Evolutionary conservation across 2,113 vertebrate species (phyloP), one percentile per base, ranked within the genome.

Genomic region (Protomyctophum bolini): DNA sequence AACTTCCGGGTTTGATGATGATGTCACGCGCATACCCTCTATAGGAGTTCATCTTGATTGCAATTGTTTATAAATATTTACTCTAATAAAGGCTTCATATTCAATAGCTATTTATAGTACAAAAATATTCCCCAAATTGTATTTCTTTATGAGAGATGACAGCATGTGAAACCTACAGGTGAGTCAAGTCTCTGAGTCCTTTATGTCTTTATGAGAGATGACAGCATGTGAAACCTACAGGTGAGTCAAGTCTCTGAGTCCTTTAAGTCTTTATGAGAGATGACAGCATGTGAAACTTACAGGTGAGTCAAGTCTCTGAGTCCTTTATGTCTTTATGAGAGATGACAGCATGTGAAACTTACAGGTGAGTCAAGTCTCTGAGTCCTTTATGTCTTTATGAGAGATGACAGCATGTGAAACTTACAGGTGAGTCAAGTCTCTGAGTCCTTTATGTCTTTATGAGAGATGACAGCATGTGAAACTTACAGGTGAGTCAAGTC

Each of bases 401-500:
- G 15, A 6, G 2, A 78, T 68, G 15, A 68, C 6, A 50, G 68
- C 45, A 33, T 15, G n/a, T 29, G 61, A 58, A 80, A 95, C 96
- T 90, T 95, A 99, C 98, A 99, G 93, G 83, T 99, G 97, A 84
- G 96, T 98, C 91, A 98, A 86, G 81, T 98, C 96, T 70, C 95
- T 94, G 68, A 98, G 96, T 84, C 97, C 97, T 91, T 21, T 21
- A 21, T 21, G 21, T 21, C 21, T 21, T 21, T 15, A 9, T 52
- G 1, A 76, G 15, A 6, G 2, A 78, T 68, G 15, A 68, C 6
- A 50, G 66, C 45, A 33, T 15, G n/a, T 29, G 61, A 58, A 80
- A 95, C 96, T 90, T 95, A 99, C 98, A 99, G 93, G 83, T 99
- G 97, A 84, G 96, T 98, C 91, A 98, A 85, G 81, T 98, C 96